A percentile compares a stretch with the other conserved stretches of the same genome.
phyloP scores from a whole-genome alignment of 1,140 invertebrate genomes.

The Tachypleus tridentatus region DNA sequence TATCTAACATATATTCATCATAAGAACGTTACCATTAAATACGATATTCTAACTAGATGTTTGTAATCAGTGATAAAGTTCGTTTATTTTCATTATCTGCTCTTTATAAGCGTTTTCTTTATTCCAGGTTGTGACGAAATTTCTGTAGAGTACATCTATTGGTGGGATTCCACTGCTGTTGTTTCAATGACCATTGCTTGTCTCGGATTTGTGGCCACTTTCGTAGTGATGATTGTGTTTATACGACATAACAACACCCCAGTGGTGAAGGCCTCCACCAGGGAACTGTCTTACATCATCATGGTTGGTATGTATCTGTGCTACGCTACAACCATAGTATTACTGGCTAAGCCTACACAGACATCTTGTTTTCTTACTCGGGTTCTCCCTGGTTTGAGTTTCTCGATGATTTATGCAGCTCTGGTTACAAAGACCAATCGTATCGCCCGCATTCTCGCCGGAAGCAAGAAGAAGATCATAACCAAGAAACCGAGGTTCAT shows the following conservation, averaged over 20 bases:
- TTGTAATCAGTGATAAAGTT: no score
- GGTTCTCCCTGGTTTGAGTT: slow-evolving; percentile 59
- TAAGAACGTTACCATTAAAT: no score
- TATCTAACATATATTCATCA: no score
- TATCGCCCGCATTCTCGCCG: slow-evolving; percentile 68
- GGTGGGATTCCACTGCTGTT: slow-evolving; percentile 45
- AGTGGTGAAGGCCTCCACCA: slow-evolving; percentile 52
- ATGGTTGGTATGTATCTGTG: slow-evolving; percentile 46
- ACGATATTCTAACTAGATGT: no score
- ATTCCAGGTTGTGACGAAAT: slow-evolving; percentile 42
- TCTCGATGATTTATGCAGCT: slow-evolving; percentile 70
- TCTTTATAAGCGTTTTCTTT: no score
- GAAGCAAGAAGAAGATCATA: slow-evolving; percentile 65
- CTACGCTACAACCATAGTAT: slow-evolving; percentile 48
- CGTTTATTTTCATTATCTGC: no score
- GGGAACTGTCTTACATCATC: slow-evolving; percentile 56
- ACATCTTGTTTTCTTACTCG: slow-evolving; percentile 53
- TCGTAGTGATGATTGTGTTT: slow-evolving; percentile 46
- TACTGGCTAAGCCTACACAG: slow-evolving; percentile 54
- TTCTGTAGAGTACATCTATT: slow-evolving; percentile 43
- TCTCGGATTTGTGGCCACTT: slow-evolving; percentile 47
- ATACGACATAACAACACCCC: slow-evolving; percentile 52
- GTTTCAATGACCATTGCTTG: slow-evolving; percentile 46
- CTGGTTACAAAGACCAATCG: slow-evolving; percentile 75
- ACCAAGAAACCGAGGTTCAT: slow-evolving; percentile 59